A percentile compares a stretch with the other conserved stretches of the same genome.
Evolutionary conservation across 92 coral and sea anemone genomes (phyloP).

Genomic region (Palythoa caribaeorum): DNA sequence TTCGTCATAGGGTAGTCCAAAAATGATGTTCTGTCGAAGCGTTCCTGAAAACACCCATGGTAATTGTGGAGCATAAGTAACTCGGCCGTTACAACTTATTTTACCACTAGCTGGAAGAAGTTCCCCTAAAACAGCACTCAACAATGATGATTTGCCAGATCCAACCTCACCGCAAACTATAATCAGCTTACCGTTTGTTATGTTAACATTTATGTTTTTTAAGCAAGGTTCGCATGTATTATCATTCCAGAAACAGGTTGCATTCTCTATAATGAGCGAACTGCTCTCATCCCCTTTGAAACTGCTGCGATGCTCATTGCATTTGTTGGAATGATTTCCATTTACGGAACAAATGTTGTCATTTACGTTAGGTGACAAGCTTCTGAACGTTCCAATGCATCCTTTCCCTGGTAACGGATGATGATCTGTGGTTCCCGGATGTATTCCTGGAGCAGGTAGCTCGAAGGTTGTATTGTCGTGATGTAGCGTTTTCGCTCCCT

Average conservation of each 20-base stretch:
- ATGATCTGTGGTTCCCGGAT: background rate
- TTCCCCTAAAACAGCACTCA: slow-evolving; percentile 2
- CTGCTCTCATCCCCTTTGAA: background rate
- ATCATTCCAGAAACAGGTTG: slow-evolving; percentile 18
- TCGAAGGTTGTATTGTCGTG: slow-evolving; percentile 1
- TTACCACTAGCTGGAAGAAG: slow-evolving; percentile 10
- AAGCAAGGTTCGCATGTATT: background rate
- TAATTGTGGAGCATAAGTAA: slow-evolving; percentile 6
- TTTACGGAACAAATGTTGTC: background rate
- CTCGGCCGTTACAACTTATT: background rate
- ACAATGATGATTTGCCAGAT: slow-evolving; percentile 4
- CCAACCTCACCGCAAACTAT: slow-evolving; percentile 15
- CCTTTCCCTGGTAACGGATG: background rate
- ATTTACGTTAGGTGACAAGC: background rate
- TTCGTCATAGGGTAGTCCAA: background rate
- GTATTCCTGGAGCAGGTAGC: background rate
- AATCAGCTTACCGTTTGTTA: background rate
- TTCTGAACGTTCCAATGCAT: background rate
- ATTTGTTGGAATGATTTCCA: too few species aligned
- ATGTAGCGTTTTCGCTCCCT: background rate
- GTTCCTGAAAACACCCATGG: slow-evolving; percentile 34
- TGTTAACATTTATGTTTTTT: background rate
- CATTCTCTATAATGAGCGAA: background rate
- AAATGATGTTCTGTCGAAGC: slow-evolving; percentile 17
- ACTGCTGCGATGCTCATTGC: too few species aligned